Conservation (phyloP, 2,113 vertebrate species). For the Steatornis caripensis region DNA sequence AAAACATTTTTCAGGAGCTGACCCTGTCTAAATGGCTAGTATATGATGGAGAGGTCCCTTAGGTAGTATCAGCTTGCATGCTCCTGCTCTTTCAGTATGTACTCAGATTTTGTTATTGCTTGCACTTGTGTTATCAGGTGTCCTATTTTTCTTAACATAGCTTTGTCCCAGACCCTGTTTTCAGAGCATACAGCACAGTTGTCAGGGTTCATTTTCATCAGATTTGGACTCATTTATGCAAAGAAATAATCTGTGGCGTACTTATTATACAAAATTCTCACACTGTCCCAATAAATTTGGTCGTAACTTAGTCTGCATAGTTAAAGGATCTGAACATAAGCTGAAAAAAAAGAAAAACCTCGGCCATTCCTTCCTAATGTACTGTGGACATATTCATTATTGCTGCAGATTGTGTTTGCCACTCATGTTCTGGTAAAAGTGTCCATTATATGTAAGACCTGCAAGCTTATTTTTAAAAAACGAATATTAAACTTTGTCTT, state of each 20-base stretch:
- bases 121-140: not conserved
- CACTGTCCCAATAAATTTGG: not conserved
- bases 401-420: not conserved
- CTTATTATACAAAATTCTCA: not conserved
- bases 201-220: constrained; percentile 38
- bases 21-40: not conserved
- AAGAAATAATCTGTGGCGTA: not conserved
- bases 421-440: not conserved
- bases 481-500: not conserved
- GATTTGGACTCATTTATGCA: not conserved
- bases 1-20: not conserved
- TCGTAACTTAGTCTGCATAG: not conserved
- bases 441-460: not conserved
- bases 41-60: not conserved
- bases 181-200: not conserved
- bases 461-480: not conserved
- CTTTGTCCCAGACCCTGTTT: not conserved
- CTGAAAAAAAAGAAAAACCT: not conserved
- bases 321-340: not conserved
- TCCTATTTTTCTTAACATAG: not conserved
- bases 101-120: not conserved
- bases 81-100: not conserved
- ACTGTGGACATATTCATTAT: not conserved
- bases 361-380: not conserved
- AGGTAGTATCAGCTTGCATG: not conserved